Evolutionary conservation across 1,140 invertebrate genomes (phyloP), one percentile per base, ranked within the genome.

Genomic region (Yoshiicerus persimilis): DNA sequence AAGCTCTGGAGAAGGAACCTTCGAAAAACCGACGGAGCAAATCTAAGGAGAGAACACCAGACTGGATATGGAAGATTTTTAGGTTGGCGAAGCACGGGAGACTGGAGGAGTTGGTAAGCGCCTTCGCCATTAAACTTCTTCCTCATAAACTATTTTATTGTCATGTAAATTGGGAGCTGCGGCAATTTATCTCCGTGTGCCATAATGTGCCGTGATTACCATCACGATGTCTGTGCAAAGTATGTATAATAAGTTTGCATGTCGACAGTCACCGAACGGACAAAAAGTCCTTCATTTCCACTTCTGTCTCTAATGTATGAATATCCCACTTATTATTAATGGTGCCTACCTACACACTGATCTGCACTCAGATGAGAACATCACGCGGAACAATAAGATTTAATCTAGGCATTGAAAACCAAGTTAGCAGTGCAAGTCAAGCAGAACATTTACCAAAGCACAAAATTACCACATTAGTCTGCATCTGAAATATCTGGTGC

Each of bases 21-120:
- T 80, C 34, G 13, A 80, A 38, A 34, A 80, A 80, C 30, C 75
- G 34, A 80, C 13, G 75, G 75, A 80, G 75, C n/a, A 80, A 80
- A 85, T 87, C 89, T 9, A 88, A 86, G 66, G 91, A 92, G 86
- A 88, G 91, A 83, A 92, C 92, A 27, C 93, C 93, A n/a, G 92
- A 93, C 86, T 93, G 93, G 93, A 93, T 93, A 80, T 91, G 91
- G 89, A 92, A 91, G 87, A 92, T 93, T 20, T 92, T 93, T 89
- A 89, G 91, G 84, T 90, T 92, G 39, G 92, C 92, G 0, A 92
- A 91, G 41, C 89, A 91, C 41, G 92, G 92, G 47, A 87, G 92
- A 86, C 87, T 92, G 10, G 90, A 91, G 85, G 90, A 91, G 83
- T 87, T 93, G 92, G 93, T 93, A 90, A 91, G 89, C 90, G 41